phyloP scores from a whole-genome alignment of 1,140 invertebrate species.

The Formica selysi region DNA sequence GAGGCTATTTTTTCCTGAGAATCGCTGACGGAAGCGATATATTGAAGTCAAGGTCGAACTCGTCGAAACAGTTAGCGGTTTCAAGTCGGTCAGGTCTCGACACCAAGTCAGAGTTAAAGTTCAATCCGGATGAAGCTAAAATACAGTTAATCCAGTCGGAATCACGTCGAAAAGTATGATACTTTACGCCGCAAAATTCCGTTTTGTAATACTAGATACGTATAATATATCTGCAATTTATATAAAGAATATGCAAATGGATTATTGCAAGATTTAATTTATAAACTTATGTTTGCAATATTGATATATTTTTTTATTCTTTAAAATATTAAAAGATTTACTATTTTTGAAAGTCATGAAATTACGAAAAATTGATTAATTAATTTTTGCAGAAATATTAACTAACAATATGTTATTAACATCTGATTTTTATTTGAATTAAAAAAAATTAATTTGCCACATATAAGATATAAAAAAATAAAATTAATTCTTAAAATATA shows the following conservation, averaged over 20 bases:
- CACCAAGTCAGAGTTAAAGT: slow-evolving; percentile 23
- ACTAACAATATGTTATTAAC: no score
- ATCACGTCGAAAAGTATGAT: neutral
- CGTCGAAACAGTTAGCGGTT: slow-evolving; percentile 66
- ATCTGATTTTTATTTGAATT: no score
- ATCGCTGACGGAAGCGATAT: slow-evolving; percentile 64
- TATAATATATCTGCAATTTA: neutral
- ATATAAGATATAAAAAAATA: neutral
- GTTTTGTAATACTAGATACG: neutral
- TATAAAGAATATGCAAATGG: neutral
- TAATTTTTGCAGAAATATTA: neutral
- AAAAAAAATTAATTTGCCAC: neutral
- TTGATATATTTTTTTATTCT: neutral
- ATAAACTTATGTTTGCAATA: neutral
- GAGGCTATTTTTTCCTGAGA: slow-evolving; percentile 37
- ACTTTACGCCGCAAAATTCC: neutral
- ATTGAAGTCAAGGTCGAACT: slow-evolving; percentile 69
- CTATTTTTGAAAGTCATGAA: neutral
- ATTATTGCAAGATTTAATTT: slow-evolving; percentile 13
- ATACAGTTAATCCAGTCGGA: slow-evolving; percentile 15
- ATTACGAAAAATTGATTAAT: neutral
- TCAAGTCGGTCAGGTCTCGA: slow-evolving; percentile 54
- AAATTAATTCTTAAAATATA: neutral
- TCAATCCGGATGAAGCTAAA: slow-evolving; percentile 36
- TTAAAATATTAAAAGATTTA: neutral